A percentile compares a stretch with the other conserved stretches of the same genome.
Conservation (phyloP, 2,888 invertebrate genomes). For the Drosophila sordidula region DNA sequence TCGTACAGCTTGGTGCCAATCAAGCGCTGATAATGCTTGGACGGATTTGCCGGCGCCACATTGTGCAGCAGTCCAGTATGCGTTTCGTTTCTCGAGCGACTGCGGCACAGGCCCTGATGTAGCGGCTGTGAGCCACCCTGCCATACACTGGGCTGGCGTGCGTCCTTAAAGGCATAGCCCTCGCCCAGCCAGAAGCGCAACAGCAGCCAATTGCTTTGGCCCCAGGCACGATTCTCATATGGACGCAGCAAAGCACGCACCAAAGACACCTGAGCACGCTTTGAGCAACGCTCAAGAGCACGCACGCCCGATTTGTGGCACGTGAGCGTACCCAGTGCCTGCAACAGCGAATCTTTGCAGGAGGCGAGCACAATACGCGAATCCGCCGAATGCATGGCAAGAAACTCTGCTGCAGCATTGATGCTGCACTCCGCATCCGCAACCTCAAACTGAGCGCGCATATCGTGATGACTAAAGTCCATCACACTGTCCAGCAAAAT, state of each 20-base stretch:
- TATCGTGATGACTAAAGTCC: constrained; percentile 84
- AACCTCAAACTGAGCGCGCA: constrained; percentile 82
- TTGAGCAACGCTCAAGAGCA: constrained; percentile 89
- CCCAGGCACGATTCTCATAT: constrained; percentile 93
- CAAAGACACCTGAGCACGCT: constrained; percentile 87
- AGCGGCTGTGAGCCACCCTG: constrained; percentile 85
- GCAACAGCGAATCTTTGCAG: constrained; percentile 91
- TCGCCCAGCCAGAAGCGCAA: constrained; percentile 94
- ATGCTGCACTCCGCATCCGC: constrained; percentile 87
- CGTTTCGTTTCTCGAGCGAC: constrained; percentile 84
- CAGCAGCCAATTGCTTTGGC: constrained; percentile 94
- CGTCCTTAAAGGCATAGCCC: constrained; percentile 91
- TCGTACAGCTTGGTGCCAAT: constrained; percentile 87
- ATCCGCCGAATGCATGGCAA: constrained; percentile 91
- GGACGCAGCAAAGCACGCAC: constrained; percentile 90
- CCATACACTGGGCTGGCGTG: constrained; percentile 87
- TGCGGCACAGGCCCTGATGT: constrained; percentile 82
- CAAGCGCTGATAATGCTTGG: constrained; percentile 85
- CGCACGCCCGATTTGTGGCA: constrained; percentile 90
- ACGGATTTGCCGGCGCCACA: constrained; percentile 84
- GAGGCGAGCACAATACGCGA: constrained; percentile 90
- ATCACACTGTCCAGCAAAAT: constrained; percentile 84
- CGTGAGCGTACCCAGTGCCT: constrained; percentile 91
- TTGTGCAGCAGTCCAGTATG: constrained; percentile 85
- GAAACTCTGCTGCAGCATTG: constrained; percentile 89